A percentile compares a stretch with the other conserved stretches of the same genome.
These are phyloP conservation scores for Periophthalmodon schlosseri DNA, from an alignment of 2,113 vertebrate species.

Conservation along the genomic window DNA sequence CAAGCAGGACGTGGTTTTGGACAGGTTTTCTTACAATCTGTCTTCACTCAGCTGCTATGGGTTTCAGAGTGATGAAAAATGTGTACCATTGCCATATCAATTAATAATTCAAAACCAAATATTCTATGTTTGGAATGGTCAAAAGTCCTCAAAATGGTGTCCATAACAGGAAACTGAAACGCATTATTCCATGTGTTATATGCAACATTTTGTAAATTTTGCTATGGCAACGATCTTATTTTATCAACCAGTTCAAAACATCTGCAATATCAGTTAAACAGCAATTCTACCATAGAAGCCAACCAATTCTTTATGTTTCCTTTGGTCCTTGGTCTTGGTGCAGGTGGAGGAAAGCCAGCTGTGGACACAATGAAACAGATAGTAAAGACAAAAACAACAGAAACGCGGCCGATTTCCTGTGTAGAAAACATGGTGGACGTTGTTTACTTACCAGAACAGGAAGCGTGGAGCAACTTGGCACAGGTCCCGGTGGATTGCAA, in stretches of 20 bases:
- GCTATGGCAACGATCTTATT: too few relatives aligned
- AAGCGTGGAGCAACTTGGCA: constrained; percentile 25
- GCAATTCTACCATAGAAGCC: background rate
- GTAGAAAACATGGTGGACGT: constrained; percentile 22
- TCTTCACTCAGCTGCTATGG: background rate
- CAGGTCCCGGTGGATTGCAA: background rate
- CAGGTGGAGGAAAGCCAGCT: constrained; percentile 46
- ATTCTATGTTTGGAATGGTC: too few relatives aligned
- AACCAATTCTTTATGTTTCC: too few relatives aligned
- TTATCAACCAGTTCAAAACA: background rate
- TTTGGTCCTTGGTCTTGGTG: background rate
- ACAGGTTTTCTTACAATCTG: background rate
- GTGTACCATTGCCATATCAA: too few relatives aligned
- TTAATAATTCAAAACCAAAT: too few relatives aligned
- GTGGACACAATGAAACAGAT: constrained; percentile 37
- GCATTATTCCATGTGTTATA: too few relatives aligned
- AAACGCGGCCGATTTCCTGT: constrained; percentile 37
- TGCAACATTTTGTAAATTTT: too few relatives aligned
- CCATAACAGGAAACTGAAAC: too few relatives aligned
- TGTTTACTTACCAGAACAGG: constrained; percentile 42
- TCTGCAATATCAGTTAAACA: background rate
- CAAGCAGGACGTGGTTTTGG: background rate
- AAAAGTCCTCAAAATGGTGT: too few relatives aligned
- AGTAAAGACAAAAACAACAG: constrained; percentile 6
- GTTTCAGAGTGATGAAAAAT: background rate